Evolutionary conservation across 1,140 invertebrate genomes (phyloP).

Genomic region (Anastrepha ludens): DNA sequence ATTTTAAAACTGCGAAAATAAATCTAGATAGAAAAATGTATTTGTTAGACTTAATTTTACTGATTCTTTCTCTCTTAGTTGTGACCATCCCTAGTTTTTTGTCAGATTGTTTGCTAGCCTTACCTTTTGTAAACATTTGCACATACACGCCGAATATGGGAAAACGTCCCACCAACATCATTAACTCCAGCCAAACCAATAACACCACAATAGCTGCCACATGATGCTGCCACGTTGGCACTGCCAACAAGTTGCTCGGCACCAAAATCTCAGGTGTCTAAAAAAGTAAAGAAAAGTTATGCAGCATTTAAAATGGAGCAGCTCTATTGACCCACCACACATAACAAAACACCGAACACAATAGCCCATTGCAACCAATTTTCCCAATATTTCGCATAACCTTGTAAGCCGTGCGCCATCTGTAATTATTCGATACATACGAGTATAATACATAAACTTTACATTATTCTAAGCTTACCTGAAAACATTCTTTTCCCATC

Average conservation of each 20-base stretch:
- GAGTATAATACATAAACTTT: background rate
- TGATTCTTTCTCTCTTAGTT: no score
- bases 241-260: conserved; percentile 63
- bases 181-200: conserved; percentile 85
- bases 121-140: conserved; percentile 87
- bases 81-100: no score
- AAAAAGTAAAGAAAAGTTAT: background rate
- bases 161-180: conserved; percentile 89
- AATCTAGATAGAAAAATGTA: no score
- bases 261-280: conserved; percentile 66
- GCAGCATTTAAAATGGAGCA: background rate
- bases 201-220: conserved; percentile 86
- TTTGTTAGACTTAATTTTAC: no score
- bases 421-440: conserved; percentile 67
- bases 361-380: conserved; percentile 89
- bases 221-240: conserved; percentile 84
- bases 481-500: conserved; percentile 83
- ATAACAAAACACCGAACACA: conserved; percentile 80
- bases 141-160: conserved; percentile 90
- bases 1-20: no score
- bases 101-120: no score
- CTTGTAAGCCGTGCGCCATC: conserved; percentile 80
- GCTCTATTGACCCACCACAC: conserved; percentile 74
- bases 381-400: conserved; percentile 86
- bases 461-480: conserved; percentile 64